Base-by-base conservation (phyloP, 1,140 invertebrate genomes). In the Cydia pomonella region DNA sequence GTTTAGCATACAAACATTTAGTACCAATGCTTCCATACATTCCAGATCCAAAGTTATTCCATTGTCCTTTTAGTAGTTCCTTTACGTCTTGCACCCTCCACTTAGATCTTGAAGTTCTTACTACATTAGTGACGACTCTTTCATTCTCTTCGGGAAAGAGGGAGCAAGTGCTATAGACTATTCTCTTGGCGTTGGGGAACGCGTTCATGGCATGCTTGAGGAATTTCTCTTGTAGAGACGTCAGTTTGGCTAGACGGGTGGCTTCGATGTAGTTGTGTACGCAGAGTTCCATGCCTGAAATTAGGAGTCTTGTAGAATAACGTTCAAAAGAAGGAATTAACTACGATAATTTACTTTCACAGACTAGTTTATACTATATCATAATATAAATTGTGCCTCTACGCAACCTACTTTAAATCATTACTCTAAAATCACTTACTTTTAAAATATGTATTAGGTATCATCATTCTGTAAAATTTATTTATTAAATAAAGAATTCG, bases 101-200 rank as follows among this genome's bases (percentile, higher is more conserved):
- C 62, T 95, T 92, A 1, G 94, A 88, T 79, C 94, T 87, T 2
- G 94, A 87, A 86, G 88, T 93, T 71, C 84, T 92, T 10, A 94
- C 93, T 59, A 94, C 94, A 90, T 94, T 95, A 77, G 96, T 94
- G 5, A 99, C 94, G 0, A 99, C 98, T 80, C 95, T 91, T 93
- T 99, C 99, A 88, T 99, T 99, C 93, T 99, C 99, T 93, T 98
- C 95, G 6, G 95, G 93, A 89, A 97, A 94, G 27, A 98, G 86
- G 0, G 98, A 99, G 88, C 98, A 99, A 0, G 98, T 99, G 18
- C 98, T 99, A 88, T 99, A 99, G 6, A 99, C 96, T 63, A 99
- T 95, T 76, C 95, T 93, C 86, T 98, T 96, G 0, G 96, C 97
- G 75, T 95, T 95, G 1, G 97, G 97, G 90, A 99, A 99, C 4